Base-by-base conservation (phyloP, 2,888 invertebrate species). In the Tyria jacobaeae region DNA sequence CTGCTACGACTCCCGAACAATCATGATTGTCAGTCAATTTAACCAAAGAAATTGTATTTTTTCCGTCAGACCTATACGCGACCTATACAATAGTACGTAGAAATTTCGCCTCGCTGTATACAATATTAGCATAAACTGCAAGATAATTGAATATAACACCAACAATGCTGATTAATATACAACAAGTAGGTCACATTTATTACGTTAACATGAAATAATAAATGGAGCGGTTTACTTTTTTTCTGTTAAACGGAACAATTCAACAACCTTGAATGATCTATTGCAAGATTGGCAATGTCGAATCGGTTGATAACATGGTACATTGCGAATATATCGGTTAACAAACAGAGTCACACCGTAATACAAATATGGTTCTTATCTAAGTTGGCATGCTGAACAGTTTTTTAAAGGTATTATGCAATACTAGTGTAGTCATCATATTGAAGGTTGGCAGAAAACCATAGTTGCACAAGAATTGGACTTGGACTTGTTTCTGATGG, bases 21-120 rank as follows among this genome's bases (percentile, higher is more conserved):
- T 75, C 73, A 75, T 68, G 64, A 55, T 31, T 66, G 66, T 73
- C 71, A 75, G 71, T 75, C 75, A 75, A 75, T 75, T 75, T 75
- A 73, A 68, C 64, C 62, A 49, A 34, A 64, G 60, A 75, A 75
- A 73, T 68, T 73, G 73, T 68, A 62, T 73, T 68, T 71, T 60
- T 41, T 44, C 51, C 25, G 34, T 62, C 53, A 47, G 55, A 57
- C 61, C 21, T 60, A 64, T 44, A 61, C 63, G 57, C 55, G 64
- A 31, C 47, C n/a, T 50, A 62, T 59, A 75, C 69, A 58, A 65
- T 60, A 75, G 73, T 67, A 75, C 44, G 56, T 60, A 58, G 39
- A 64, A n/a, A 63, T 70, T 60, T 57, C 60, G n/a, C 52, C 50
- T 64, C 61, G 57, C 61, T 52, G 60, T 62, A 47, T n/a, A 54